These are phyloP conservation scores for Scaptomyza polygonia DNA, from an alignment of 2,888 invertebrate genomes.

Conservation along the genomic window DNA sequence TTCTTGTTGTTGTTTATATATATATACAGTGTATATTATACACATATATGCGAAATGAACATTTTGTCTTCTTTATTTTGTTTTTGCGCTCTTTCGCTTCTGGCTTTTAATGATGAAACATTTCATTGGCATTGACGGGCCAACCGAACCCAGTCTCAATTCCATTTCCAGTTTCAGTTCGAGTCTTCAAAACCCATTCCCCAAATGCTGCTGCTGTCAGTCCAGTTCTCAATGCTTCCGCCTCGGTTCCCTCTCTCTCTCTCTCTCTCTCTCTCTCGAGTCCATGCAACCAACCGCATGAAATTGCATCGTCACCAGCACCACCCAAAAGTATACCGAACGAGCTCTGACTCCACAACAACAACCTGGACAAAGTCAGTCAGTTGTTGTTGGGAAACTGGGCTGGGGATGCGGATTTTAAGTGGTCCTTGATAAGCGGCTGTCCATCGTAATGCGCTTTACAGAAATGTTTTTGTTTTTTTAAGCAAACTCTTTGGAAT, in stretches of 20 bases:
- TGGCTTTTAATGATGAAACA: constrained; percentile 56
- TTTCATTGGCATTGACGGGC: constrained; percentile 48
- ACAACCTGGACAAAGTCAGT: constrained; percentile 8
- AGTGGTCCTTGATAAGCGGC: constrained; percentile 76
- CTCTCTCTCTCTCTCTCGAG: constrained; percentile 4
- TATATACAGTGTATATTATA: too few relatives aligned
- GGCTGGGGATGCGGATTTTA: constrained; percentile 56
- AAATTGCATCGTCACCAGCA: constrained; percentile 41
- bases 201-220: constrained; percentile 30
- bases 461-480: constrained; percentile 27
- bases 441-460: constrained; percentile 68
- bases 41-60: constrained; percentile 45
- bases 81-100: constrained; percentile 28
- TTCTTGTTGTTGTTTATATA: constrained; percentile 45
- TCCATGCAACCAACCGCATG: constrained; percentile 7
- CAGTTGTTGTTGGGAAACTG: constrained; percentile 30
- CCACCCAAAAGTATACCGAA: constrained; percentile 47
- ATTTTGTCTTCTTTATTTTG: constrained; percentile 27
- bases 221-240: constrained; percentile 28
- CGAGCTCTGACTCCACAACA: constrained; percentile 4
- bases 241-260: constrained; percentile 6
- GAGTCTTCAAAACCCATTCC: constrained; percentile 5
- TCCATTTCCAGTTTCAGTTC: constrained; percentile 1
- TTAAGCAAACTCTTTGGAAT: constrained; percentile 46
- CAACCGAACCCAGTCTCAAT: constrained; percentile 7